Conservation (phyloP, 2,888 invertebrate genomes). For the Stictocephala bisonia region DNA sequence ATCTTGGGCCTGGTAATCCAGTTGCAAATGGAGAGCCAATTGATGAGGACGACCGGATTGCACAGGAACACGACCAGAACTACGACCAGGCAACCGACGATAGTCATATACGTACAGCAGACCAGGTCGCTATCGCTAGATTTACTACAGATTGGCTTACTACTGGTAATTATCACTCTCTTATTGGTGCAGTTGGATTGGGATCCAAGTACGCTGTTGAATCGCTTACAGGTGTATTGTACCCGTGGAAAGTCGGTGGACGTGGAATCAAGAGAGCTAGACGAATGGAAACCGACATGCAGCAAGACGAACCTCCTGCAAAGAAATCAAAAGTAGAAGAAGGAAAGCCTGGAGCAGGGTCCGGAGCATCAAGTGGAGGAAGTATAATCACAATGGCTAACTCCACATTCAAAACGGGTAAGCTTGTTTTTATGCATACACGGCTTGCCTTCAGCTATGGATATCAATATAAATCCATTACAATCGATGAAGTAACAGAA, state of each 20-base stretch:
- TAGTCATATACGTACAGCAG: constrained; percentile 25
- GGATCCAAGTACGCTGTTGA: not conserved
- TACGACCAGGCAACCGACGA: not conserved
- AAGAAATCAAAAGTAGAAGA: not conserved
- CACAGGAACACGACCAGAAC: not conserved
- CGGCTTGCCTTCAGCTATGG: not conserved
- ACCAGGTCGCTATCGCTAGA: not conserved
- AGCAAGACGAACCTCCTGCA: too few relatives aligned
- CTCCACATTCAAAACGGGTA: not conserved
- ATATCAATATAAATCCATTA: constrained; percentile 7
- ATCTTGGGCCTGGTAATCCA: constrained; percentile 33
- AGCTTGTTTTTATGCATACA: not conserved
- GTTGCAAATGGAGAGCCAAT: constrained; percentile 26
- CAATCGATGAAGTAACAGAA: not conserved
- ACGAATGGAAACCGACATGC: too few relatives aligned
- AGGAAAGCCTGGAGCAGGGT: not conserved
- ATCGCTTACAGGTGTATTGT: constrained; percentile 6
- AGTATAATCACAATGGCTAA: not conserved
- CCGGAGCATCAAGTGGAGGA: not conserved
- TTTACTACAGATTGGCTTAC: constrained; percentile 16
- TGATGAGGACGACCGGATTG: constrained; percentile 39
- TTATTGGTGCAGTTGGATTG: constrained; percentile 19
- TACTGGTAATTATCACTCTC: constrained; percentile 31
- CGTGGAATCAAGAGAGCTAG: too few relatives aligned
- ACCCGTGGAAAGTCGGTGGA: constrained; percentile 8